Evolutionary conservation across 2,797 vertebrate genomes (phyloP).

Genomic region (Onychomys leucogaster): DNA sequence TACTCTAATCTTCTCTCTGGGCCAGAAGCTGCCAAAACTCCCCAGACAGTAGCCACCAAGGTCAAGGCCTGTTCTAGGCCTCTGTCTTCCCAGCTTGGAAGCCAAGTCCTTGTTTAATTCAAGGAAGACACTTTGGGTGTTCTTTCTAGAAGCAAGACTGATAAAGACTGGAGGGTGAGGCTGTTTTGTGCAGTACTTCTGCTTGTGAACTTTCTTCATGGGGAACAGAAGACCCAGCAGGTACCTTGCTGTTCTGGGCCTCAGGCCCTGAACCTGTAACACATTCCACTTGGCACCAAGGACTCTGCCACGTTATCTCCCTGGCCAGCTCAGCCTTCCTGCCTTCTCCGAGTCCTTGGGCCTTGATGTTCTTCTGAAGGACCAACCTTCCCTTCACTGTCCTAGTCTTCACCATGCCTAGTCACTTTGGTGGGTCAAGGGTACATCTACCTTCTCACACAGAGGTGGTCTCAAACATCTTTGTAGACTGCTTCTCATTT

Average conservation of each 20-base stretch:
- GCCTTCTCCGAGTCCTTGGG: background rate
- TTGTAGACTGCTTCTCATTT: conserved; percentile 12
- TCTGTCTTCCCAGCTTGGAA: background rate
- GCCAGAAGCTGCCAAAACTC: background rate
- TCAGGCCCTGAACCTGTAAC: background rate
- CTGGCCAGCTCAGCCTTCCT: background rate
- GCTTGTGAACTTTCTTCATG: background rate
- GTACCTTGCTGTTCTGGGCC: background rate
- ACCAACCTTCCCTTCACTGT: background rate
- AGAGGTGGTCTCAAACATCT: background rate
- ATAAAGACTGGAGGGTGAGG: background rate
- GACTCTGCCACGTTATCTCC: accelerated
- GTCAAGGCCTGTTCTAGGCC: background rate
- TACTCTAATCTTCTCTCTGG: background rate
- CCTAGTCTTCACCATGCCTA: background rate
- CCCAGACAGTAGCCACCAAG: background rate
- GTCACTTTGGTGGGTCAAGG: background rate
- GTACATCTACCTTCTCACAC: background rate
- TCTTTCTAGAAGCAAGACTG: background rate
- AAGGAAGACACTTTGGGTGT: background rate
- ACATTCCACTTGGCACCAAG: background rate
- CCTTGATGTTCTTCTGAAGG: background rate
- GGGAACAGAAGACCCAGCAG: accelerated
- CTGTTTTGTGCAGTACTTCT: background rate
- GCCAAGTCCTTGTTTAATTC: background rate